These are phyloP conservation scores for Gorsachius magnificus DNA, from an alignment of 2,797 vertebrate genomes.

Conservation along the genomic window DNA sequence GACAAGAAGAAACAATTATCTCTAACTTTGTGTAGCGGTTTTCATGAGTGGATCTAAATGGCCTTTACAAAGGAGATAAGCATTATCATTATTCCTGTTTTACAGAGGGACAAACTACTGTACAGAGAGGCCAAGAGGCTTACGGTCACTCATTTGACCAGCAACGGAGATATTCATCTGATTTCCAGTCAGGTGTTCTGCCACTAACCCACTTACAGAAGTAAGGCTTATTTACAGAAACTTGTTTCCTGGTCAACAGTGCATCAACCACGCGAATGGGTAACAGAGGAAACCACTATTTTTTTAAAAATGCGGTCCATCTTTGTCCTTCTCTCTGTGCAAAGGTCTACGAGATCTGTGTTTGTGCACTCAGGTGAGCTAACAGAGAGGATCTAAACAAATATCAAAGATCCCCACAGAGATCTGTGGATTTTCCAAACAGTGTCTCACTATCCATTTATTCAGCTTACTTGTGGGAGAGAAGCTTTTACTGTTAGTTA, in stretches of 20 bases:
- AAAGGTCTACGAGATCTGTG: neutral
- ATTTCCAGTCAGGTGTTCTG: neutral
- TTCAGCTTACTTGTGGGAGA: neutral
- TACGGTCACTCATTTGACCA: neutral
- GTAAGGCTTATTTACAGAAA: neutral
- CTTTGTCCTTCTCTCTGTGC: neutral
- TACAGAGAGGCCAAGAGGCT: neutral
- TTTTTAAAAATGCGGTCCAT: neutral
- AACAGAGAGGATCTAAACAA: neutral
- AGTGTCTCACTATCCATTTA: neutral
- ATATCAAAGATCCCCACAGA: neutral
- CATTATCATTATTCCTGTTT: neutral
- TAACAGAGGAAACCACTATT: neutral
- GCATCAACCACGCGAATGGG: rapidly evolving
- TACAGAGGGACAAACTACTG: neutral
- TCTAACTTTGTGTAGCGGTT: neutral
- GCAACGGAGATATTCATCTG: neutral
- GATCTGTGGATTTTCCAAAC: neutral
- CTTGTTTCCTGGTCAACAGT: neutral
- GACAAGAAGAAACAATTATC: neutral
- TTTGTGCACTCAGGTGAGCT: neutral
- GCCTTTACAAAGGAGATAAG: neutral
- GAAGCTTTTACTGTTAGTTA: neutral
- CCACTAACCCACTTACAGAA: neutral
- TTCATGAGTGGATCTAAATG: neutral